Conservation (phyloP, 37 sponge, comb jelly and placozoan genomes). For the Amphimedon queenslandica region DNA sequence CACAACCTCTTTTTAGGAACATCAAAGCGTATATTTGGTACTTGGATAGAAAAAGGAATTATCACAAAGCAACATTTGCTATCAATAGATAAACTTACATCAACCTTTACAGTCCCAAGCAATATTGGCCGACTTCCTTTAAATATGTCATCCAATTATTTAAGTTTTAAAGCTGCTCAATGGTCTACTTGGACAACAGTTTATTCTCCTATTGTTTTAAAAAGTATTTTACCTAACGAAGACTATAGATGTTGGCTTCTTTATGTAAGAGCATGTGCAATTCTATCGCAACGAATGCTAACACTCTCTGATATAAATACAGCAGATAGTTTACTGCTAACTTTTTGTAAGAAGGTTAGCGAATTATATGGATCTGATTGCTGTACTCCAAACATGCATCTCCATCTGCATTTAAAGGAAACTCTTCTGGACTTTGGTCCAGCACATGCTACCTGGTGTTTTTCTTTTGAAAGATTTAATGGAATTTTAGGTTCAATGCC, state of each 20-base stretch:
- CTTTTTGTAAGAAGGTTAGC: constrained; percentile 28
- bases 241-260: constrained; percentile 48
- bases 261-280: constrained; percentile 49
- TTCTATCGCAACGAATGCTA: constrained; percentile 23
- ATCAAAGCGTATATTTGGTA: constrained; percentile 13
- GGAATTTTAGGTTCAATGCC: constrained; percentile 42
- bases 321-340: constrained; percentile 30
- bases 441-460: constrained; percentile 59
- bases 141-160: constrained; percentile 38
- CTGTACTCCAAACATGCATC: constrained; percentile 54
- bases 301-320: constrained; percentile 12
- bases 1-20: constrained; percentile 18
- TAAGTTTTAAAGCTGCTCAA: constrained; percentile 62
- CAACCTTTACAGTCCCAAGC: constrained; percentile 15
- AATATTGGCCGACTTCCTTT: constrained; percentile 44
- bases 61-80: constrained; percentile 2
- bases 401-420: constrained; percentile 48
- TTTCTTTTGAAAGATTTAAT: constrained; percentile 54
- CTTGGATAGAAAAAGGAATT: constrained; percentile 17
- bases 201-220: constrained; percentile 47
- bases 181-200: constrained; percentile 59
- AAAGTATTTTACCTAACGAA: constrained; percentile 29
- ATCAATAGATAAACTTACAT: constrained; percentile 18
- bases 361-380: constrained; percentile 32
- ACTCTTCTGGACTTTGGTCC: constrained; percentile 57